These are phyloP conservation scores for Ochlodes sylvanus DNA, from an alignment of 2,888 invertebrate species.

Conservation along the genomic window DNA sequence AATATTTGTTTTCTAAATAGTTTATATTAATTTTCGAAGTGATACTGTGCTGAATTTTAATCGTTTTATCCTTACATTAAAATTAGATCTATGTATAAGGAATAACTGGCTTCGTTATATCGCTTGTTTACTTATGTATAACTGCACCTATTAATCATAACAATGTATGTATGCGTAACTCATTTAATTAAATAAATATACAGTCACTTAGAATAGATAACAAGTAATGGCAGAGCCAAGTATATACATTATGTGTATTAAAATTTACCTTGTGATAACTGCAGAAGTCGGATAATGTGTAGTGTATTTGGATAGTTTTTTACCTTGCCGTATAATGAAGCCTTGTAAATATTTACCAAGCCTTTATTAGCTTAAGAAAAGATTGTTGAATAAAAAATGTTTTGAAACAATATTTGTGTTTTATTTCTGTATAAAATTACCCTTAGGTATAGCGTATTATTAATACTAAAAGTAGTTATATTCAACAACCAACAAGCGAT, in stretches of 20 bases:
- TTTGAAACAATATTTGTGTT: slow-evolving; percentile 74
- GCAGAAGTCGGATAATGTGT: slow-evolving; percentile 43
- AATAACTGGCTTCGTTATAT: slow-evolving; percentile 60
- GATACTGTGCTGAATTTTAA: slow-evolving; percentile 62
- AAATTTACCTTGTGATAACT: slow-evolving; percentile 35
- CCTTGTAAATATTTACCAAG: slow-evolving; percentile 83
- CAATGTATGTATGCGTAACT: slow-evolving; percentile 37
- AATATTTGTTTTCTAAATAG: slow-evolving; percentile 77
- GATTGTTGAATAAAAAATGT: slow-evolving; percentile 79
- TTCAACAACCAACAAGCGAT: too few species aligned
- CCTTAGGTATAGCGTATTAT: too few species aligned
- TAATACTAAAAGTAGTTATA: too few species aligned
- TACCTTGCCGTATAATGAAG: slow-evolving; percentile 83
- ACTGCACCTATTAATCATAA: slow-evolving; percentile 45
- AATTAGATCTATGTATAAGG: slow-evolving; percentile 49
- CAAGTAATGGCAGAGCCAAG: slow-evolving; percentile 60
- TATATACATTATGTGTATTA: slow-evolving; percentile 59
- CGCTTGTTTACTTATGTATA: slow-evolving; percentile 49
- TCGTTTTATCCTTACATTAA: slow-evolving; percentile 60
- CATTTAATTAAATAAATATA: slow-evolving; percentile 18
- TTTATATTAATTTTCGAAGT: slow-evolving; percentile 61
- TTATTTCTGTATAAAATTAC: slow-evolving; percentile 29
- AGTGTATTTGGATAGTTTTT: slow-evolving; percentile 75
- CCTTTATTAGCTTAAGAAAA: slow-evolving; percentile 81
- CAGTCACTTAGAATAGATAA: slow-evolving; percentile 23